Evolutionary conservation across 2,888 invertebrate genomes (phyloP).

Genomic region (Caenorhabditis plicata): DNA sequence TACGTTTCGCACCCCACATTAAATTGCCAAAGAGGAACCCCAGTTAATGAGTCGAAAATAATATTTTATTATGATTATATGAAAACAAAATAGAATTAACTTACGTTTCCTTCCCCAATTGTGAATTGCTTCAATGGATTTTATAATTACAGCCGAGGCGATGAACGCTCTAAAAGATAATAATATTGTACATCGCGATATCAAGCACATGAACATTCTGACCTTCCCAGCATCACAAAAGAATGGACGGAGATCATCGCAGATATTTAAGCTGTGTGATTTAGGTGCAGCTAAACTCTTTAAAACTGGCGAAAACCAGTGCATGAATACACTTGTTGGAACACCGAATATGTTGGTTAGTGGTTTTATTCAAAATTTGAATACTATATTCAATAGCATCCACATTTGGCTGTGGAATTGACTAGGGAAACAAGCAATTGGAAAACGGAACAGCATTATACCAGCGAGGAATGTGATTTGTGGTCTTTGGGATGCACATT

Average conservation of each 20-base stretch:
- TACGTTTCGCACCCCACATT: neutral
- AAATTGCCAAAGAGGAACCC: too few relatives aligned
- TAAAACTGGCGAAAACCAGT: slow-evolving; percentile 4
- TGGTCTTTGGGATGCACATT: slow-evolving; percentile 42
- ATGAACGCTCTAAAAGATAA: slow-evolving; percentile 17
- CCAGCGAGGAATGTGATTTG: slow-evolving; percentile 31
- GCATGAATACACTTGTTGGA: slow-evolving; percentile 40
- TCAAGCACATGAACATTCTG: slow-evolving; percentile 42
- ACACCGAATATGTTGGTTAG: slow-evolving; percentile 29
- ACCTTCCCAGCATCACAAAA: slow-evolving; percentile 23
- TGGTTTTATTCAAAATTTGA: neutral
- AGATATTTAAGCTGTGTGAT: slow-evolving; percentile 42
- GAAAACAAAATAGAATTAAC: neutral
- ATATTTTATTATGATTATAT: too few relatives aligned
- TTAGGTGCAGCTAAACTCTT: slow-evolving; percentile 25
- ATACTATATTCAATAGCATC: slow-evolving; percentile 18
- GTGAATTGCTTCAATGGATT: neutral
- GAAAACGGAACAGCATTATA: slow-evolving; percentile 19
- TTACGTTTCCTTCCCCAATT: neutral
- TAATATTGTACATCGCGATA: slow-evolving; percentile 38
- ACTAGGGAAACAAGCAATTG: slow-evolving; percentile 9
- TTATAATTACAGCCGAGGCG: slow-evolving; percentile 19
- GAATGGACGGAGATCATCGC: slow-evolving; percentile 18
- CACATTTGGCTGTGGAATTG: slow-evolving; percentile 19
- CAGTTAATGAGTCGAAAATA: too few relatives aligned